Evolutionary conservation across 2,797 vertebrate species (phyloP), one percentile per base, ranked within the genome.

Genomic region (Danio tinwini): DNA sequence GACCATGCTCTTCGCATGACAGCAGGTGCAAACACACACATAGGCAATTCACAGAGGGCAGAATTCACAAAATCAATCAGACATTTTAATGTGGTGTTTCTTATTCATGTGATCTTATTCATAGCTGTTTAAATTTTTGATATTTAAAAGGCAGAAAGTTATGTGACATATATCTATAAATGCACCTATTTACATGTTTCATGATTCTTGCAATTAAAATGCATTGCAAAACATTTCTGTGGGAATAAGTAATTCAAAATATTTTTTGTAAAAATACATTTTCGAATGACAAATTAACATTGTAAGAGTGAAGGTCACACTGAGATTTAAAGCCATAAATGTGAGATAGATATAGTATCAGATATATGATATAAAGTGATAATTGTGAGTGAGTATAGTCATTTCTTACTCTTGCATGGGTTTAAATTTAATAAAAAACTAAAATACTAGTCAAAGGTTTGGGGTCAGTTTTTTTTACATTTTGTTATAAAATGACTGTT

Each of bases 1-100:
- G 94, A 97, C 81, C 90, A 89, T 0, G 92, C 95, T 19, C 89
- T 96, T 59, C 91, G 93, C 7, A 94, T 97, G 94, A 94, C 94
- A 16, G 93, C 92, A 96, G 96, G 98, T 99, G 93, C 85, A 13
- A 42, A 64, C 29, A 29, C 29, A 29, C 29, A 29, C 3, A 29
- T 29, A 29, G 29, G 3, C 29, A 29, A 29, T 29, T 29, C 3
- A 1, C 29, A 29, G 5, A 62, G 16, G 47, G 4, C 16, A 9
- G 7, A 44, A 40, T 40, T 29, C 5, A 10, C 13, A 9, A 16
- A 72, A 72, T 7, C 40, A 37, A 4, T 53, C 67, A 14, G 13
- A 44, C 39, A 44, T 45, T 42, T 58, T 10, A 45, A 58, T 5
- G 0, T 40, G 69, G n/a, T 13, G 19, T 55, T 56, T 56, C 39